These are phyloP conservation scores for Pleuronectes platessa DNA, from an alignment of 2,113 vertebrate genomes.

Conservation along the genomic window DNA sequence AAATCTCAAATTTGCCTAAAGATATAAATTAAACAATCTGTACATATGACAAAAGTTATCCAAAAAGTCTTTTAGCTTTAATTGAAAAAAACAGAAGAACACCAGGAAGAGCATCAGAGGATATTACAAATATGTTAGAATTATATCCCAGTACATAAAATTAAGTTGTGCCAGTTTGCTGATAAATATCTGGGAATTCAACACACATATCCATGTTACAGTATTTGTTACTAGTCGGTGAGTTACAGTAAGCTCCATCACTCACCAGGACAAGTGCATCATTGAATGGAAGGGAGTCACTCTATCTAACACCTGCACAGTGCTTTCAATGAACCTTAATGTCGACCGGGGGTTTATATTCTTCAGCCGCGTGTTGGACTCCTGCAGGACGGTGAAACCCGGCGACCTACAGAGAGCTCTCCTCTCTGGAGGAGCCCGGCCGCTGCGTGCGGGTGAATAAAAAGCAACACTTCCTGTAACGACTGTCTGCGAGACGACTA, in stretches of 20 bases:
- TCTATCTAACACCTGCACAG: neutral
- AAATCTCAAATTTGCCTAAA: no score
- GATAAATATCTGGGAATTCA: no score
- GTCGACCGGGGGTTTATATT: neutral
- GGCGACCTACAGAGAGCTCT: constrained; percentile 16
- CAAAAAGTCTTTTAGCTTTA: no score
- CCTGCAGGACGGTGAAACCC: constrained; percentile 28
- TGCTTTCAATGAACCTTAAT: neutral
- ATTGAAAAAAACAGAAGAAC: no score
- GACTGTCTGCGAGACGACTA: constrained; percentile 33
- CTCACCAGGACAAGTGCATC: neutral
- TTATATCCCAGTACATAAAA: no score
- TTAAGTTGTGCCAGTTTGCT: no score
- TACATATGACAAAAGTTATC: no score
- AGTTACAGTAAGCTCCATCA: neutral
- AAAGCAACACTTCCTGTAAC: constrained; percentile 55
- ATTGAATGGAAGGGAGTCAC: neutral
- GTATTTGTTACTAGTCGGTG: no score
- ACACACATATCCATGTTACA: no score
- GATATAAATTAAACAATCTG: no score
- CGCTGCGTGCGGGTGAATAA: constrained; percentile 56
- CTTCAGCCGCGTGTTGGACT: constrained; percentile 22
- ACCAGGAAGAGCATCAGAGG: no score
- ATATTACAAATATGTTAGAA: no score
- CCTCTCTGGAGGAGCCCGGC: constrained; percentile 29